Evolutionary conservation across 2,113 vertebrate species (phyloP), one percentile per base, ranked within the genome.

Genomic region (Tragelaphus imberbis): DNA sequence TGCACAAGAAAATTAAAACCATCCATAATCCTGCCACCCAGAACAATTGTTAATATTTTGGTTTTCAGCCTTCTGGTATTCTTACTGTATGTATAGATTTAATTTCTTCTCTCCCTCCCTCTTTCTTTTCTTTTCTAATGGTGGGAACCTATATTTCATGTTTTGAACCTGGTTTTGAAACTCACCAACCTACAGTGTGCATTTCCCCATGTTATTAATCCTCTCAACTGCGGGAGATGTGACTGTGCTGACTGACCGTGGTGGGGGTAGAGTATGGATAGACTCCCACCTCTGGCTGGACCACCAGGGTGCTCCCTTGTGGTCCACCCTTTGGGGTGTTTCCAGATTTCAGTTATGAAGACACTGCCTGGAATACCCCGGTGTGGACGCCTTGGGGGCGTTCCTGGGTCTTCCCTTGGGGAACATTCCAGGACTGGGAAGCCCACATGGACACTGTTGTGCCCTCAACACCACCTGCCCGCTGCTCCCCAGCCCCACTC

Each of bases 1-100:
- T 36, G 71, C 93, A 90, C 97, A 91, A 94, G 94, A 97, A 97
- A 98, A 98, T 98, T 93, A 97, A 98, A 97, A 98, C 96, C 97
- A 98, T 87, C 79, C 91, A 33, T 44, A 51, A 84, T 68, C 55
- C 96, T 97, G 95, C 97, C 97, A 95, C 97, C 96, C 97, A 97
- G 97, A 96, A 93, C 93, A 91, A 71, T 68, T 15, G 96, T 61
- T 88, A 58, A 55, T 49, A 15, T 91, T 91, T 55, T 15, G n/a
- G 75, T 30, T 28, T 82, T 53, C 10, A 27, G 82, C 80, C 59
- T 88, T 47, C 77, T 51, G 28, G 65, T 84, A 1, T 91, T 81
- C 61, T 59, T 36, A 23, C 59, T 79, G 11, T 27, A 55, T 1
- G 44, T 61, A 85, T 21, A 82, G 89, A 58, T 93, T 68, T 25